Evolutionary conservation across 2,888 invertebrate species (phyloP), one percentile per base, ranked within the genome.

Genomic region (Harpalus rufipes): DNA sequence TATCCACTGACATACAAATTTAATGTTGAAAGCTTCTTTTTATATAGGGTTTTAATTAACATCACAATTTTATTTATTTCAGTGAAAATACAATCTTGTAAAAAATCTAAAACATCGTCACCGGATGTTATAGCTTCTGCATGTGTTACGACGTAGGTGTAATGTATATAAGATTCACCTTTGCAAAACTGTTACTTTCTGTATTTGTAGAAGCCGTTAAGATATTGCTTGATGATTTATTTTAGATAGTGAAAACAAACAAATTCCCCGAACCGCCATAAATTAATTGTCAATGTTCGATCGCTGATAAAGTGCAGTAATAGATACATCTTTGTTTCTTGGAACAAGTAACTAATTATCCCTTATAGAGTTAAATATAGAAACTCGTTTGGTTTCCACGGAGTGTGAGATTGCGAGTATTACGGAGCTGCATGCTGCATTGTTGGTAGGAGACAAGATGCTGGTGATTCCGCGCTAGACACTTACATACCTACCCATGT

Each of bases 301-400:
- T 74, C 14, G 16, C 44, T 14, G 72, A 74, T 74, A 74, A 44
- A 12, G 16, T 44, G 7, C 44, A 44, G 72, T 74, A 74, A 74
- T 74, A 74, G 72, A 74, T 74, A 74, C 72, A 74, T 74, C 72
- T 74, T 74, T 41, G 72, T 74, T 74, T 74, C 72, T 74, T 44
- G 51, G 72, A 74, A 74, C 72, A 74, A 74, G 72, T 74, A 74
- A 74, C 72, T 74, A 74, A 74, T 74, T 74, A 74, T 74, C 72
- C 72, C 72, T 74, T 74, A 74, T 74, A 44, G 72, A 74, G 72
- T 44, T 74, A 74, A 74, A 74, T 74, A 74, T 74, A 74, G 72
- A 74, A 74, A 74, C 72, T 41, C 14, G 72, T 74, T 74, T 74
- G 5, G 18, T 41, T 41, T 18, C 32, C 32, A 32, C 32, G 18